Conservation (phyloP, 2,113 vertebrate genomes). For the Entomyzon cyanotis region DNA sequence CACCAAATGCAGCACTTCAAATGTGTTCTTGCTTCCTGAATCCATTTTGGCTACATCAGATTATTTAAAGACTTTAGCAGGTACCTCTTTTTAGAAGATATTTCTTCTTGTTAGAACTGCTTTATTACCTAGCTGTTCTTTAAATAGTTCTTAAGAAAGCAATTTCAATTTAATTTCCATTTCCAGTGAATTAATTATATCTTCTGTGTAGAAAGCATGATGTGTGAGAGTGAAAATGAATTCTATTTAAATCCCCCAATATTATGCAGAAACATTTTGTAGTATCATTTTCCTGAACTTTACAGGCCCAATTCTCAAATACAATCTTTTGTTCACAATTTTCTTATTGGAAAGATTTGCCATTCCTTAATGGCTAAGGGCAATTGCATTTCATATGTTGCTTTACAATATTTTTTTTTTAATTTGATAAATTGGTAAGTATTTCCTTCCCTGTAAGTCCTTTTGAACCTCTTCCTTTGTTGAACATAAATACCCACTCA, state of each 20-base stretch:
- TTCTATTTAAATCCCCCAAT: neutral
- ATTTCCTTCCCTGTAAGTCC: neutral
- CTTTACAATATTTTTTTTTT: neutral
- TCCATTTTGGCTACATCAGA: neutral
- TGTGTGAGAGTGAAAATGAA: neutral
- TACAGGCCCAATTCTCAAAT: neutral
- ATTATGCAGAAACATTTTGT: neutral
- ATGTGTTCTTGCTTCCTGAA: neutral
- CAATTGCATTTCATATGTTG: neutral
- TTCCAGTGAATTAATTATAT: neutral
- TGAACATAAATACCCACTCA: neutral
- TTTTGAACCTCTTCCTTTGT: neutral
- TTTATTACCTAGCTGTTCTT: neutral
- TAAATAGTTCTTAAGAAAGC: neutral
- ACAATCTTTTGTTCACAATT: neutral
- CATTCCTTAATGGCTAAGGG: neutral
- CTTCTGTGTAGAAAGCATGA: neutral
- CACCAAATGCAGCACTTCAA: neutral
- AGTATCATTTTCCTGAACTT: neutral
- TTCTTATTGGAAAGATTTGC: neutral
- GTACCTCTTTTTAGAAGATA: neutral
- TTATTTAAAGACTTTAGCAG: neutral
- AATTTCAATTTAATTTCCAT: conserved; percentile 3
- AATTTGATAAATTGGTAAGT: neutral
- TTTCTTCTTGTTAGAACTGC: neutral